These are phyloP conservation scores for Nothoprocta pentlandii DNA, from an alignment of 2,113 vertebrate species.

Conservation along the genomic window DNA sequence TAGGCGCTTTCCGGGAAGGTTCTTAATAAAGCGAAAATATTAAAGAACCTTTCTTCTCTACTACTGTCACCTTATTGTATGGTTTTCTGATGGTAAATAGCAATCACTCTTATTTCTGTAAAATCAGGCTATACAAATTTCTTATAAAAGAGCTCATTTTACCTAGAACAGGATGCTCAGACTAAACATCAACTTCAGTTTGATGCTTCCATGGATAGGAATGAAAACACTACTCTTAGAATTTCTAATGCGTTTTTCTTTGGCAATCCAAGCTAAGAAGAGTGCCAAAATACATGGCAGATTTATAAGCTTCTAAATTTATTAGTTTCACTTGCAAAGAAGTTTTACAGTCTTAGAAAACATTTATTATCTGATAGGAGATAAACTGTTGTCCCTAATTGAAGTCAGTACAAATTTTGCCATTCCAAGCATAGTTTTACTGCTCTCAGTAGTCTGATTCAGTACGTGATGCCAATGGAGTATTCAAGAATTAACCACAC, in stretches of 20 bases:
- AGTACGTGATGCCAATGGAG: not conserved
- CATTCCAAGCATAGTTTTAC: slow-evolving; percentile 6
- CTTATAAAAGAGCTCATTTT: not conserved
- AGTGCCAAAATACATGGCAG: slow-evolving; percentile 26
- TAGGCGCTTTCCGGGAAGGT: not conserved
- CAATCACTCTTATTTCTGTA: not conserved
- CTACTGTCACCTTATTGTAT: slow-evolving; percentile 8
- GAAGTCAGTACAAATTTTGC: not conserved
- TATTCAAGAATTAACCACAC: not conserved
- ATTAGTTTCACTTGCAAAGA: slow-evolving; percentile 19
- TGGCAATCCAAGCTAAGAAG: not conserved
- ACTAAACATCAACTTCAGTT: not conserved
- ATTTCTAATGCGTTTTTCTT: not conserved
- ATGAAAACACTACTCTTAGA: not conserved
- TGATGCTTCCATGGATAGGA: slow-evolving; percentile 18
- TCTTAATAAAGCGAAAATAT: not conserved
- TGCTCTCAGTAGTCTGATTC: not conserved
- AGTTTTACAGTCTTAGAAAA: slow-evolving; percentile 10
- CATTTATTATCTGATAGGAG: not conserved
- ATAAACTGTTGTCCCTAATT: not conserved
- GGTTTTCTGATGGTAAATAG: not conserved
- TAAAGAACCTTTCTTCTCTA: not conserved
- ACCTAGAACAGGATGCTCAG: not conserved
- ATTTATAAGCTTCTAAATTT: slow-evolving; percentile 39
- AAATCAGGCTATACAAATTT: not conserved